Evolutionary conservation across 1,140 invertebrate species (phyloP).

Genomic region (Maconellicoccus hirsutus): DNA sequence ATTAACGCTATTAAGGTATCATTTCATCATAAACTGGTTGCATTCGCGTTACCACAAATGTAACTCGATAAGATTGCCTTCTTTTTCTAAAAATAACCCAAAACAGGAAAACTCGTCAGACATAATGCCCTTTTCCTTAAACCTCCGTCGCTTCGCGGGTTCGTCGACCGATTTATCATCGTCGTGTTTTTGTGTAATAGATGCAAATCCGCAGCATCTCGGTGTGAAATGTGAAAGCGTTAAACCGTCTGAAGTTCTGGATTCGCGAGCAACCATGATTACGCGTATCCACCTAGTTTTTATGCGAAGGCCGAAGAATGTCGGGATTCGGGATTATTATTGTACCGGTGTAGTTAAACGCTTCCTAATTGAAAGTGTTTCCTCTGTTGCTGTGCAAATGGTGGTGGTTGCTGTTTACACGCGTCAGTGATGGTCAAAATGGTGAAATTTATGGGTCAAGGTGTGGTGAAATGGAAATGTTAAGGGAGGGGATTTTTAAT

Average conservation of each 20-base stretch:
- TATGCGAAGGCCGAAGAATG: neutral
- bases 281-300: neutral
- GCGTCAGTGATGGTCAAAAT: neutral
- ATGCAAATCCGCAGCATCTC: no score
- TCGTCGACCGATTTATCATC: no score
- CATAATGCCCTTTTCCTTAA: no score
- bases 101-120: no score
- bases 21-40: no score
- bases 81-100: no score
- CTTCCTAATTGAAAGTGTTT: neutral
- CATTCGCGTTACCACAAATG: no score
- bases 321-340: neutral
- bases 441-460: neutral
- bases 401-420: neutral
- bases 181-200: no score
- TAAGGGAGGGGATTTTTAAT: neutral
- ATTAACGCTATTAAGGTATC: no score
- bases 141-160: no score
- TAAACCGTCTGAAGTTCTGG: neutral
- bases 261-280: neutral
- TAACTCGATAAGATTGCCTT: no score
- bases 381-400: neutral
- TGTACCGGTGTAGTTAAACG: neutral
- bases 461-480: neutral
- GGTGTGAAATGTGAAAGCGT: neutral